These are phyloP conservation scores for Palythoa grandiflora DNA, from an alignment of 92 coral and sea anemone species.

Conservation along the genomic window DNA sequence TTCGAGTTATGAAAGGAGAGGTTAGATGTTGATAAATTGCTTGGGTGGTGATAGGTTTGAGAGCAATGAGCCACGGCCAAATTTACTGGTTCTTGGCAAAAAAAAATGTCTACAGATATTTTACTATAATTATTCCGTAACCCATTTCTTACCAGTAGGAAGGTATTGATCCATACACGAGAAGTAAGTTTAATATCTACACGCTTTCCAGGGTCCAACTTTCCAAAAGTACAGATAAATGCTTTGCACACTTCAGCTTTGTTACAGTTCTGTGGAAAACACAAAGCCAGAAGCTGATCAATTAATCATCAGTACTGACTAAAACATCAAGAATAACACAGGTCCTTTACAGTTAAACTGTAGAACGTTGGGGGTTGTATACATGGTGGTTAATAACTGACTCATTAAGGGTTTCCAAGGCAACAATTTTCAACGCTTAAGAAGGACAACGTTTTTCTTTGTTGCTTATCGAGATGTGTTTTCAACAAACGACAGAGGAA, in stretches of 20 bases:
- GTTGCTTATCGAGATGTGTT: neutral
- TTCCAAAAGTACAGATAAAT: conserved; percentile 35
- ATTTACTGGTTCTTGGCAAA: too few species aligned
- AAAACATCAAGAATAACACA: neutral
- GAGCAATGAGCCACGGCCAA: too few species aligned
- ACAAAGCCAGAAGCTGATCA: neutral
- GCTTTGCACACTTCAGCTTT: conserved; percentile 34
- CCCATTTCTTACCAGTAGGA: conserved; percentile 9
- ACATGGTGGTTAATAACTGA: too few species aligned
- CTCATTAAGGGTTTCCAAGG: too few species aligned
- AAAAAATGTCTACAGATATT: neutral
- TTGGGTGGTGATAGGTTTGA: too few species aligned
- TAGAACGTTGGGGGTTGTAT: too few species aligned
- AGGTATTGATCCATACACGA: conserved; percentile 39
- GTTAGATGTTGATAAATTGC: too few species aligned
- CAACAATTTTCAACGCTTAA: too few species aligned
- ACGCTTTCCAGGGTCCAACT: neutral
- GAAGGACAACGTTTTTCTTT: neutral
- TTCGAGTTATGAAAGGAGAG: too few species aligned
- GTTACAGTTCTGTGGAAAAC: conserved; percentile 30
- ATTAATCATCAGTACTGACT: neutral
- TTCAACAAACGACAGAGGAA: too few species aligned
- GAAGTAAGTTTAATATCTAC: conserved; percentile 27
- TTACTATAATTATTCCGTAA: neutral
- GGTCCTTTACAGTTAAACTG: neutral